Conservation (phyloP, 2,888 invertebrate genomes). For the Platerodrilus igneus region DNA sequence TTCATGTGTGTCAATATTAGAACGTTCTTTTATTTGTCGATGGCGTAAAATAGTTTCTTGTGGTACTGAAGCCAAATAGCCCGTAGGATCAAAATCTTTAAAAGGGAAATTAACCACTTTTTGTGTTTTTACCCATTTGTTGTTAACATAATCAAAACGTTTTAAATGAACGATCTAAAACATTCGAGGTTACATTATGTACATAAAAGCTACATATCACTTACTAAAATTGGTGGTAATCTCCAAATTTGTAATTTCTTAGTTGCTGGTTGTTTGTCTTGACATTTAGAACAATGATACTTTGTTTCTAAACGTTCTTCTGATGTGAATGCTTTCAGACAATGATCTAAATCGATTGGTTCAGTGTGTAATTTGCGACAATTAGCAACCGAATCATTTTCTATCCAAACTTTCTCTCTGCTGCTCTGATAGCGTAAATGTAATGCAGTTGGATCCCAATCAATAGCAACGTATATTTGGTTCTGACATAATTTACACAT, state of each 20-base stretch:
- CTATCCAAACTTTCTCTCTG: conserved; percentile 57
- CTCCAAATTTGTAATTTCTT: conserved; percentile 92
- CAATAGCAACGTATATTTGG: conserved; percentile 67
- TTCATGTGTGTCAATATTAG: too few relatives aligned
- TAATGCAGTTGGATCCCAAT: conserved; percentile 93
- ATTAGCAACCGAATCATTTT: conserved; percentile 69
- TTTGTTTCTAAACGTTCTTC: conserved; percentile 82
- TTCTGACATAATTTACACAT: conserved; percentile 33
- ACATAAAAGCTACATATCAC: conserved; percentile 1
- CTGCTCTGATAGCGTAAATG: conserved; percentile 67
- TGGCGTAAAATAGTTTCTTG: conserved; percentile 69
- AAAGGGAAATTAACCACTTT: conserved; percentile 89
- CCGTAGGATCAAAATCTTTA: conserved; percentile 80
- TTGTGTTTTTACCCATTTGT: conserved; percentile 91
- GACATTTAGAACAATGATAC: conserved; percentile 82
- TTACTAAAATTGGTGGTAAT: conserved; percentile 80
- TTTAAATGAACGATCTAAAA: conserved; percentile 84
- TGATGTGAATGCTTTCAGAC: conserved; percentile 82
- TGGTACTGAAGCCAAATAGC: conserved; percentile 78
- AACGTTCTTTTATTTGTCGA: conserved; percentile 52
- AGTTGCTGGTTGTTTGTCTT: conserved; percentile 76
- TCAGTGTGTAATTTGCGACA: conserved; percentile 70
- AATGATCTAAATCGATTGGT: conserved; percentile 79
- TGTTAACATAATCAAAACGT: conserved; percentile 85
- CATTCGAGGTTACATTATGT: conserved; percentile 21